A percentile compares a stretch with the other conserved stretches of the same genome.
Conservation (phyloP, 2,797 vertebrate species). For the Psittacula echo region DNA sequence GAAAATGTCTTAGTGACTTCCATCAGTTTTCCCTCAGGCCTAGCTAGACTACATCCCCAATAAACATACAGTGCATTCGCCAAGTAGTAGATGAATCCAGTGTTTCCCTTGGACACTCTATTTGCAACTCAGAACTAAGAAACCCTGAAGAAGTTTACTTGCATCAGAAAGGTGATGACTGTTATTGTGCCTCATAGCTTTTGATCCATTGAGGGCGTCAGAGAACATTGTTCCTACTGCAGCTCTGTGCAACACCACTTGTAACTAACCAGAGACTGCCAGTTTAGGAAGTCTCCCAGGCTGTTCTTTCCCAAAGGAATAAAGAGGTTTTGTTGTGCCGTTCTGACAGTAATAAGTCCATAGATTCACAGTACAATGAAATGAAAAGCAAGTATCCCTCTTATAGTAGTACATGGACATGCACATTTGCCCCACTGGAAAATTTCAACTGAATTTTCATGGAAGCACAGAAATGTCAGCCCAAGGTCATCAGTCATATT, state of each 20-base stretch:
- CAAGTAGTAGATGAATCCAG: background rate
- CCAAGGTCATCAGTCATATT: background rate
- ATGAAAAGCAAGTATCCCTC: background rate
- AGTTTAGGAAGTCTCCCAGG: background rate
- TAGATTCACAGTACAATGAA: background rate
- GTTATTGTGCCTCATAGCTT: background rate
- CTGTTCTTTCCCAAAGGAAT: background rate
- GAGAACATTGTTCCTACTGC: background rate
- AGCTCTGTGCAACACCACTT: background rate
- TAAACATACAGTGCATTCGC: background rate
- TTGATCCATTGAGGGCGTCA: background rate
- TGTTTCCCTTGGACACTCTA: background rate
- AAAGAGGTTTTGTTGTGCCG: background rate
- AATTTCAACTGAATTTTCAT: background rate
- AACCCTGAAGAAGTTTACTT: background rate
- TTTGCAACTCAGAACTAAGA: background rate
- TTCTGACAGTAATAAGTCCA: background rate
- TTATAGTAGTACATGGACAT: background rate
- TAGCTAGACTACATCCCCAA: background rate
- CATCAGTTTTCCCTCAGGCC: background rate
- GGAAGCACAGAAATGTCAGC: background rate
- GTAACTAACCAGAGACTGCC: background rate
- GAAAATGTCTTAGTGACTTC: background rate
- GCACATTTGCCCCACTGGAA: background rate
- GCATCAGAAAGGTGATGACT: background rate